A percentile compares a stretch with the other conserved stretches of the same genome.
Evolutionary conservation across 2,113 vertebrate genomes (phyloP).

Genomic region (Hoplias malabaricus): DNA sequence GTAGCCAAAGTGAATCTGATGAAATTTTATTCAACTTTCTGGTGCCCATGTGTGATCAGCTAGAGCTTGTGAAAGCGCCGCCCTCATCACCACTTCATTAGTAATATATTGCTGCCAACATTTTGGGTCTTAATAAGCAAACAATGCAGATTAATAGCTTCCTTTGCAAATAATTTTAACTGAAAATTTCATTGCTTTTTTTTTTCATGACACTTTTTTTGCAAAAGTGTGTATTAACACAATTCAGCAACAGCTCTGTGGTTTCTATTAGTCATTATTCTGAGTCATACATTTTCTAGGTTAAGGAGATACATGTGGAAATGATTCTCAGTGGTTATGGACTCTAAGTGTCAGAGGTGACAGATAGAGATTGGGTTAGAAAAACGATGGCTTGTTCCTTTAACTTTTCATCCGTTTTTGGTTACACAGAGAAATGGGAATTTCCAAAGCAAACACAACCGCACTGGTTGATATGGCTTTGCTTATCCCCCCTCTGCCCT

Average conservation of each 20-base stretch:
- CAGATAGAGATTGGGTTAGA: background rate
- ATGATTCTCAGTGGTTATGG: background rate
- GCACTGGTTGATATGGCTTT: conserved; percentile 24
- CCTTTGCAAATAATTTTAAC: too few species aligned
- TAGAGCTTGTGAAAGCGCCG: too few species aligned
- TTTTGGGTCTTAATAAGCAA: too few species aligned
- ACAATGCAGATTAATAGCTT: too few species aligned
- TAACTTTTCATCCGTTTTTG: background rate
- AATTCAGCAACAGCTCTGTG: background rate
- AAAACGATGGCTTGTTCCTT: background rate
- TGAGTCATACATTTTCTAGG: background rate
- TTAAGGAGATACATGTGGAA: background rate
- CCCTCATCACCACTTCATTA: too few species aligned
- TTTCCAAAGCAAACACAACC: conserved; percentile 37
- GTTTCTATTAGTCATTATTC: background rate
- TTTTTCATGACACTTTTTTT: too few species aligned
- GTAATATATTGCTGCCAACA: too few species aligned
- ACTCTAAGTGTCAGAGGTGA: background rate
- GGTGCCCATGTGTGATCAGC: too few species aligned
- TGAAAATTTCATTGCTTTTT: too few species aligned
- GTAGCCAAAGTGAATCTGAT: too few species aligned
- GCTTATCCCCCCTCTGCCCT: conserved; percentile 5
- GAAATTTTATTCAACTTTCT: too few species aligned
- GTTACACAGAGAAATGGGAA: conserved; percentile 6
- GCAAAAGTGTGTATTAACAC: background rate